A percentile compares a stretch with the other conserved stretches of the same genome.
These are phyloP conservation scores for Cryptoprocta ferox DNA, from an alignment of 2,797 vertebrate genomes.

Conservation along the genomic window DNA sequence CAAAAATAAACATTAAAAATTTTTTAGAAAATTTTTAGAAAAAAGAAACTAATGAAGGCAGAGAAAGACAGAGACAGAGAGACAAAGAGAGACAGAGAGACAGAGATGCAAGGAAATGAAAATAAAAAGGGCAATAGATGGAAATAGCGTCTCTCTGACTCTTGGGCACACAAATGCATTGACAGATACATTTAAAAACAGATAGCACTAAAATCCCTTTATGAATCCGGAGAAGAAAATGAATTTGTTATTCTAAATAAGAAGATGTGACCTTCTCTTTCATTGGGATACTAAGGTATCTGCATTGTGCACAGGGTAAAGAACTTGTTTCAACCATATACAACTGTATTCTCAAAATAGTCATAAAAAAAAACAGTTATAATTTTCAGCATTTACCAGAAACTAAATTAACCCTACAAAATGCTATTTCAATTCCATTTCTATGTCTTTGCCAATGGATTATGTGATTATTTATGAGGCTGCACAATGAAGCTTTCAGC, in stretches of 20 bases:
- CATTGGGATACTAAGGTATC: background rate
- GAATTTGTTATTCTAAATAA: background rate
- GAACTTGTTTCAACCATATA: background rate
- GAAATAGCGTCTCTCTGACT: background rate
- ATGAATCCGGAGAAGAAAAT: background rate
- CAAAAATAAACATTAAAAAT: too few species aligned
- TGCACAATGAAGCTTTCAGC: constrained; percentile 46
- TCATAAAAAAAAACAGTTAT: background rate
- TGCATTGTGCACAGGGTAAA: background rate
- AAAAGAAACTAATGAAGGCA: background rate
- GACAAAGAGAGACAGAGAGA: background rate
- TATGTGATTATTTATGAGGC: constrained; percentile 58
- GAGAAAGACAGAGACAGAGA: background rate
- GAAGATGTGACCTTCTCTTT: background rate
- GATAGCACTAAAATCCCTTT: background rate
- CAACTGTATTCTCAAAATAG: constrained; percentile 42
- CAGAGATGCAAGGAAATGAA: background rate
- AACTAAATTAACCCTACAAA: constrained; percentile 42
- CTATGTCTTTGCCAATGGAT: constrained; percentile 35
- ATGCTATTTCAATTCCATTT: constrained; percentile 34
- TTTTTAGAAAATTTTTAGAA: too few species aligned
- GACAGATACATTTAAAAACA: background rate
- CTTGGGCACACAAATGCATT: too few species aligned
- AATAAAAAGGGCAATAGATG: background rate
- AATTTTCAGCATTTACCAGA: constrained; percentile 56